Conservation (phyloP, 2,113 vertebrate genomes). For the Acrocephalus arundinaceus region DNA sequence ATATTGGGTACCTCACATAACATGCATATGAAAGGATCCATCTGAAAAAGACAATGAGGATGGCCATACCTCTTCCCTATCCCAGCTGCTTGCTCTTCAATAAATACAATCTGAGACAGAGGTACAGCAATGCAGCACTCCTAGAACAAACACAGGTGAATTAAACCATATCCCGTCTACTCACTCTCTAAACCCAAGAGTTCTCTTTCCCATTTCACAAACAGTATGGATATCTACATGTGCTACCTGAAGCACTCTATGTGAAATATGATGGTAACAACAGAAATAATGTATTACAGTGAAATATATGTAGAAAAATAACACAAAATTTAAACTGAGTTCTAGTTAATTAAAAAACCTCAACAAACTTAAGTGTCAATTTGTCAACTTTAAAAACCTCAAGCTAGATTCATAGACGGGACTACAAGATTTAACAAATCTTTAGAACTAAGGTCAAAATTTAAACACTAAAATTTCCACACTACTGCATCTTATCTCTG, state of each 20-base stretch:
- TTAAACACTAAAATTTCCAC: background rate
- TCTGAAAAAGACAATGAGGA: background rate
- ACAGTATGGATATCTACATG: background rate
- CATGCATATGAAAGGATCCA: background rate
- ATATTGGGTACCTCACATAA: background rate
- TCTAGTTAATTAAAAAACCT: background rate
- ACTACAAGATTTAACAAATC: background rate
- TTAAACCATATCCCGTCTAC: background rate
- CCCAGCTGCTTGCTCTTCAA: conserved; percentile 94
- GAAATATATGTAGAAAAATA: background rate
- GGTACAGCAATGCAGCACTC: conserved; percentile 92
- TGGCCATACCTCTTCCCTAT: conserved; percentile 91
- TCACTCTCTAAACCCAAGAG: background rate
- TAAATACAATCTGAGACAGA: conserved; percentile 89
- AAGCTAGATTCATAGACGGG: background rate
- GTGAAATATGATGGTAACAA: background rate
- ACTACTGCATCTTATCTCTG: background rate
- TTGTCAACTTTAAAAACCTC: background rate
- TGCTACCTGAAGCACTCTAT: background rate
- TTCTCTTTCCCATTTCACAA: background rate
- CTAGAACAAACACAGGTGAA: conserved; percentile 65
- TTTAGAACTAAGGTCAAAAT: background rate
- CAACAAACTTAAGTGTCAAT: background rate
- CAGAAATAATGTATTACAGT: background rate
- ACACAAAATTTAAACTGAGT: background rate